Evolutionary conservation across 2,797 vertebrate species (phyloP).

Genomic region (Choloepus didactylus): DNA sequence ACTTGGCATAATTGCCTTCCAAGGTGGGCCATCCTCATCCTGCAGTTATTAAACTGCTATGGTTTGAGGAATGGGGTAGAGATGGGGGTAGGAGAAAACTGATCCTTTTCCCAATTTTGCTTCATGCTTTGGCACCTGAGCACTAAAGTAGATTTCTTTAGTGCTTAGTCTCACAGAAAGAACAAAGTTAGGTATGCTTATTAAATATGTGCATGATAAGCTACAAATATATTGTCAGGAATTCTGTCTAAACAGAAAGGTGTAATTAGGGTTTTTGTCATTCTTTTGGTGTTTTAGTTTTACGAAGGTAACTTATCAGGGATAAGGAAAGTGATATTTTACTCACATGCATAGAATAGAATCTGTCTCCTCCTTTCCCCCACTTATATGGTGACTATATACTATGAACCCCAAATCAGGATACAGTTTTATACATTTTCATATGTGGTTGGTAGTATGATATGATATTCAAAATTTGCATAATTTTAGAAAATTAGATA

Average conservation of each 20-base stretch:
- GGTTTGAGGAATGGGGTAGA: not conserved
- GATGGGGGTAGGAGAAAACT: not conserved
- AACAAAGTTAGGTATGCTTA: not conserved
- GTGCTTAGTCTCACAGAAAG: not conserved
- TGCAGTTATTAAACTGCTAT: not conserved
- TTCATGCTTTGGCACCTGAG: not conserved
- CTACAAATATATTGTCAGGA: not conserved
- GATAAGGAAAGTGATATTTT: not conserved
- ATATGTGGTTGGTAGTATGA: not conserved
- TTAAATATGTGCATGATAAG: not conserved
- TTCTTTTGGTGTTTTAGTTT: not conserved
- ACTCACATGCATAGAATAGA: not conserved
- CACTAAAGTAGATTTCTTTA: not conserved
- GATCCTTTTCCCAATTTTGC: not conserved
- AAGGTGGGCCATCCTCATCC: not conserved
- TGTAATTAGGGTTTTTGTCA: not conserved
- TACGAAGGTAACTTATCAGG: not conserved
- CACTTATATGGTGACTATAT: not conserved
- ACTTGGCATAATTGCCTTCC: not conserved
- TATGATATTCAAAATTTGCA: not conserved
- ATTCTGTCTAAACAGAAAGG: slow-evolving; percentile 18
- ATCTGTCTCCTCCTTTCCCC: not conserved
- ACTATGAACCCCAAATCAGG: not conserved
- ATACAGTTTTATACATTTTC: not conserved
- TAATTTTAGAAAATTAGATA: slow-evolving; percentile 46